A percentile compares a stretch with the other conserved stretches of the same genome.
Conservation (phyloP, 2,888 invertebrate species). For the Ochropleura plecta region DNA sequence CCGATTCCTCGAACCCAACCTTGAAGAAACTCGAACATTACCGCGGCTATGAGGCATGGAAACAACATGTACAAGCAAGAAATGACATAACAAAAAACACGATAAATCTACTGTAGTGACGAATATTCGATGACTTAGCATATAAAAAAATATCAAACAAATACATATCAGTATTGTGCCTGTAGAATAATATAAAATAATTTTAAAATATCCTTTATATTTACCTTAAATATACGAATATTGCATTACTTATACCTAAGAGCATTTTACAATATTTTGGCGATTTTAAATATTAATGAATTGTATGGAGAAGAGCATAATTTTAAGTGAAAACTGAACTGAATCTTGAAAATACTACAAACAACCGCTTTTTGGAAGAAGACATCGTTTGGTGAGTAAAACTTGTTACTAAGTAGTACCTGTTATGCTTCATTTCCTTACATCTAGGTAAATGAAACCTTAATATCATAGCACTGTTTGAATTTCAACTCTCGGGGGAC, state of each 20-base stretch:
- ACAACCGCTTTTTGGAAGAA: conserved; percentile 61
- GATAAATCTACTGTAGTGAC: conserved; percentile 60
- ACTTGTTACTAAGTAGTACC: conserved; percentile 11
- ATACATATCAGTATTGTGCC: conserved; percentile 90
- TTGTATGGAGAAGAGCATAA: conserved; percentile 49
- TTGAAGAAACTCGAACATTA: conserved; percentile 56
- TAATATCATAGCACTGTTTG: background rate
- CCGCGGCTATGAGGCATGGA: conserved; percentile 55
- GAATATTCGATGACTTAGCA: conserved; percentile 74
- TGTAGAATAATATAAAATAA: conserved; percentile 77
- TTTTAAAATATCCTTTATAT: conserved; percentile 73
- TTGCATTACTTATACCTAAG: conserved; percentile 60
- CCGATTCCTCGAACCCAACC: conserved; percentile 50
- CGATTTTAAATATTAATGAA: conserved; percentile 59
- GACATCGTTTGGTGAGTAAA: conserved; percentile 67
- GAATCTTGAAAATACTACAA: conserved; percentile 55
- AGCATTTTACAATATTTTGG: conserved; percentile 69
- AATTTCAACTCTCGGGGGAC: background rate
- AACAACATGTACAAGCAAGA: conserved; percentile 50
- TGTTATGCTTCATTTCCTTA: background rate
- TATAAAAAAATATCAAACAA: conserved; percentile 77
- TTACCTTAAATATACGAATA: conserved; percentile 69
- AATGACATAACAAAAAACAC: conserved; percentile 67
- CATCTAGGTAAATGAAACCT: background rate
- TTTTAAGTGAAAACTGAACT: conserved; percentile 56